Evolutionary conservation across 2,113 vertebrate genomes (phyloP).

Genomic region (Microcebus tavaratra): DNA sequence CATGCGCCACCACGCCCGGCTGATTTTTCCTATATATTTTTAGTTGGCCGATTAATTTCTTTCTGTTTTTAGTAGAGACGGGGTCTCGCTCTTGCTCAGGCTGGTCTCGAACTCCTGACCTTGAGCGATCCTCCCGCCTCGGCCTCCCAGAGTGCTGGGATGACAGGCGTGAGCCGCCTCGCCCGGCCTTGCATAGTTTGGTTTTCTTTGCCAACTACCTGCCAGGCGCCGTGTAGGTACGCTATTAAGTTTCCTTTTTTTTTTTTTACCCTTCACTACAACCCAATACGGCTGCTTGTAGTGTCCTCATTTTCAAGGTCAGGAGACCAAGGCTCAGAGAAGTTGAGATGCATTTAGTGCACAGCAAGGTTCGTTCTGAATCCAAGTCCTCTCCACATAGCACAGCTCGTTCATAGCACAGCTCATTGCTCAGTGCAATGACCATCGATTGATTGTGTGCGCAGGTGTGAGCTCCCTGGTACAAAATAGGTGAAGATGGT

Average conservation of each 20-base stretch:
- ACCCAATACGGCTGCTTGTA: not conserved
- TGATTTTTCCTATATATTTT: no score
- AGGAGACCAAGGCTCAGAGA: not conserved
- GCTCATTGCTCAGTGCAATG: not conserved
- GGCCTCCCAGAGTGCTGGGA: no score
- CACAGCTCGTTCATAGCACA: not conserved
- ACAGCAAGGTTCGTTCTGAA: not conserved
- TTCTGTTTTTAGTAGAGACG: no score
- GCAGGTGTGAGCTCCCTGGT: not conserved
- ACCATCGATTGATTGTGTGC: not conserved
- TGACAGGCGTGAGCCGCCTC: no score
- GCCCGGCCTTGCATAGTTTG: not conserved
- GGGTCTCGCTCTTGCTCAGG: no score
- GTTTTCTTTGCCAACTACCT: not conserved
- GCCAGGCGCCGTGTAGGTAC: not conserved
- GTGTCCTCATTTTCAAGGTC: not conserved
- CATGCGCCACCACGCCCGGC: no score
- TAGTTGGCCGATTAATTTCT: no score
- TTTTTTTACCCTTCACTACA: not conserved
- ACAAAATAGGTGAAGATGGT: not conserved
- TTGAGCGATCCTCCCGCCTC: no score
- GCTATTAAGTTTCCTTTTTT: not conserved
- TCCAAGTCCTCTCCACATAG: not conserved
- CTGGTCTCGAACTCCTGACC: no score
- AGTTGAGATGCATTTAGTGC: not conserved